Base-by-base conservation (phyloP, 2,113 vertebrate genomes). In the Mastomys natalensis region DNA sequence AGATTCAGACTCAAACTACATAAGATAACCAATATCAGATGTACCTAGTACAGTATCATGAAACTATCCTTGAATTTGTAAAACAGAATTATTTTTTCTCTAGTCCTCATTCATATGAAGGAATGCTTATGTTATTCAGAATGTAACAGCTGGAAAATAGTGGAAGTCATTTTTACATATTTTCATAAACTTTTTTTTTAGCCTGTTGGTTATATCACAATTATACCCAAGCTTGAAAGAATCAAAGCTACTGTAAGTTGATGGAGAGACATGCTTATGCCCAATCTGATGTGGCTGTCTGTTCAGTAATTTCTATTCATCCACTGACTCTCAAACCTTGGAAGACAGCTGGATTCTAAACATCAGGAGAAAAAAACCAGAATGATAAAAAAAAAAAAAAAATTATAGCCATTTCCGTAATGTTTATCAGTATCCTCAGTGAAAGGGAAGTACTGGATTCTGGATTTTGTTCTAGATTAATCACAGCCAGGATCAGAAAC, bases 171-270 rank as follows among this genome's bases (percentile, higher is more conserved):
- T 93, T 89, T 43, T 17, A 45, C 8, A 68, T 13, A 85, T 43
- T 68, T 43, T 40, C n/a, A 60, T 76, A 11, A 94, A 84, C 29
- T 40, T 95, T 62, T 62, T 24, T 43, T 87, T 70, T 92, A 90
- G 48, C 34, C 43, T 40, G 7, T 48, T 84, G 78, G 87, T 43
- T 5, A 77, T 22, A 51, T 24, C 22, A n/a, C 77, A 70, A 72
- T 37, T 87, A 21, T 58, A 70, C 8, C 34, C 29, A 72, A 37
- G 5, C 77, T 11, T 64, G n/a, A 62, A 89, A 81, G 6, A 17
- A 19, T 43, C 29, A 66, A 86, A 88, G 84, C 48, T 68, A 7
- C 6, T 15, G 16, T 64, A 60, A 66, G 48, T 70, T 48, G 29
- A 16, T 62, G 58, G 43, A 89, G n/a, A 74, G 40, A 95, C n/a